A percentile compares a stretch with the other conserved stretches of the same genome.
These are phyloP conservation scores for Verasper variegatus DNA, from an alignment of 2,113 vertebrate species.

Conservation along the genomic window DNA sequence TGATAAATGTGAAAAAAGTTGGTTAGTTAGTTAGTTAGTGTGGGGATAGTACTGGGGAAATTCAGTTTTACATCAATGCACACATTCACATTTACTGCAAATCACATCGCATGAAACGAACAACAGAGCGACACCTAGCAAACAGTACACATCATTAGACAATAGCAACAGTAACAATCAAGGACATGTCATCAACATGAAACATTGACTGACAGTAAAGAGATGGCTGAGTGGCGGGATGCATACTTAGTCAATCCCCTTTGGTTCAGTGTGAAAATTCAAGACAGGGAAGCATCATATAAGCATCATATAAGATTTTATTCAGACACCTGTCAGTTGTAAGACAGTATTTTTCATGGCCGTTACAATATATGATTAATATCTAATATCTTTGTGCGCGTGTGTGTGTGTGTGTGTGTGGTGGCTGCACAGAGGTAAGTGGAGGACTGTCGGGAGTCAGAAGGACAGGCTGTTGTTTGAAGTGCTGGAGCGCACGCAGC, in stretches of 20 bases:
- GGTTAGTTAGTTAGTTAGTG: too few relatives aligned
- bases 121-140: background rate
- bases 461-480: conserved; percentile 89
- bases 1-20: background rate
- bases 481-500: conserved; percentile 82
- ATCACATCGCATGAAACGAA: background rate
- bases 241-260: too few relatives aligned
- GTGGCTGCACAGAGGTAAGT: conserved; percentile 20
- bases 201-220: too few relatives aligned
- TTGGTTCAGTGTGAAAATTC: background rate
- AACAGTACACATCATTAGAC: background rate
- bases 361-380: conserved; percentile 1
- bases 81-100: too few relatives aligned
- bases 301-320: background rate
- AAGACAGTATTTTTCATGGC: background rate
- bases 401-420: background rate
- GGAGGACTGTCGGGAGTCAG: conserved; percentile 84
- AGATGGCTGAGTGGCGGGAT: too few relatives aligned
- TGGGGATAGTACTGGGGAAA: too few relatives aligned
- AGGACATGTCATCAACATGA: background rate
- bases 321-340: background rate
- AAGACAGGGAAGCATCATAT: background rate
- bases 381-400: background rate
- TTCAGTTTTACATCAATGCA: too few relatives aligned
- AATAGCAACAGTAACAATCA: background rate